Percentiles rank a stretch among this genome's conserved stretches.
phyloP scores from a whole-genome alignment of 2,797 vertebrate genomes.

The Propithecus perrieri region DNA sequence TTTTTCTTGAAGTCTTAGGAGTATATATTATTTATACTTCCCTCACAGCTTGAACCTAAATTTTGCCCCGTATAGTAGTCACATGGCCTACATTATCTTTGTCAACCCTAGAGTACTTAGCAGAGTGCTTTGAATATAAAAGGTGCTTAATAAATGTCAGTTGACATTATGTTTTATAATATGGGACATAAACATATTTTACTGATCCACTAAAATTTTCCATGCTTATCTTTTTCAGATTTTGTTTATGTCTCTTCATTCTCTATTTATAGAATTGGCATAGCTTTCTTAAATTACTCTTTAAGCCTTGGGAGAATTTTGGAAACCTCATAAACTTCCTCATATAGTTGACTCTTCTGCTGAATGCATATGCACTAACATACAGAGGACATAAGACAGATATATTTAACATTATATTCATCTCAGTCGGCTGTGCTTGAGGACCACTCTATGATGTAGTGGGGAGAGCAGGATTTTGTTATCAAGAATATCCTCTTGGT shows the following conservation, averaged over 20 bases:
- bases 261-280: constrained; percentile 29
- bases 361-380: not conserved
- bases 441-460: not conserved
- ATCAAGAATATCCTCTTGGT: not conserved
- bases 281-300: not conserved
- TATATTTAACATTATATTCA: not conserved
- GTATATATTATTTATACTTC: not conserved
- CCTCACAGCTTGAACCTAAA: not conserved
- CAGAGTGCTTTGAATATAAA: constrained; percentile 21
- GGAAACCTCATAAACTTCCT: constrained; percentile 27
- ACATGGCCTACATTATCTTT: not conserved
- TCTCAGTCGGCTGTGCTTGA: not conserved
- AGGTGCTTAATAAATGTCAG: not conserved
- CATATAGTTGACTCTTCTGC: not conserved
- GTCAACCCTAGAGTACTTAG: not conserved
- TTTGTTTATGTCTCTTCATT: constrained; percentile 10
- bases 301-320: not conserved
- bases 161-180: constrained; percentile 25
- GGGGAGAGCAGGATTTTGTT: not conserved
- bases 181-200: not conserved
- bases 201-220: not conserved
- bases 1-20: constrained; percentile 11
- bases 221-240: constrained; percentile 32
- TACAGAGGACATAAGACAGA: not conserved
- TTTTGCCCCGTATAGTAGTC: not conserved